Evolutionary conservation across 2,113 vertebrate species (phyloP).

Genomic region (Heloderma charlesbogerti): DNA sequence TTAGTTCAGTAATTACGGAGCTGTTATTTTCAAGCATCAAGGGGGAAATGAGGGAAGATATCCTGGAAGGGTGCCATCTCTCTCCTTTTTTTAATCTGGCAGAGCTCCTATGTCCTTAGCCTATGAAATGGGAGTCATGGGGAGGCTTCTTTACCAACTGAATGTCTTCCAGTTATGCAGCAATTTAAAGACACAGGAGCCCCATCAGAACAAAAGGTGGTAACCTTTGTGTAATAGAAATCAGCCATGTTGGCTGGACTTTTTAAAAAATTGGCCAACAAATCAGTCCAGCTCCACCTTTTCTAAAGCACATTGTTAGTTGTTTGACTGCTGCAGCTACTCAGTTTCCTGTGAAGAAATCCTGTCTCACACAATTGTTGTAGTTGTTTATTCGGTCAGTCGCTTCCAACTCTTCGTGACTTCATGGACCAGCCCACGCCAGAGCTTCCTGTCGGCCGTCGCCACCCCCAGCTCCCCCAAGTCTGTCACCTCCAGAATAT

Average conservation of each 20-base stretch:
- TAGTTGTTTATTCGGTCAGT: no score
- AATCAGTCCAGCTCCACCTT: not conserved
- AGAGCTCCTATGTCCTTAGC: not conserved
- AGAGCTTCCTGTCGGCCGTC: no score
- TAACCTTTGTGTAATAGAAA: not conserved
- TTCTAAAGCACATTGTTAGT: not conserved
- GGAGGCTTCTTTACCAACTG: not conserved
- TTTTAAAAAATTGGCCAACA: no score
- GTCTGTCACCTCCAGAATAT: no score
- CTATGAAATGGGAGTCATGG: not conserved
- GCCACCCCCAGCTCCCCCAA: no score
- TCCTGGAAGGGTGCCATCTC: constrained; percentile 56
- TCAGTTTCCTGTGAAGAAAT: not conserved
- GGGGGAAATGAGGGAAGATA: constrained; percentile 47
- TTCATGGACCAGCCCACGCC: no score
- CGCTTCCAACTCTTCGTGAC: no score
- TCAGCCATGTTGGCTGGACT: not conserved
- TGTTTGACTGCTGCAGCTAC: not conserved
- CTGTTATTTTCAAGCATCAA: constrained; percentile 76
- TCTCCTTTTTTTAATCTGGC: not conserved
- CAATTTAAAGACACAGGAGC: constrained; percentile 1
- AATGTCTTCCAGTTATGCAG: not conserved
- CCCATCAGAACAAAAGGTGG: not conserved
- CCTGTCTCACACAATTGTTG: not conserved
- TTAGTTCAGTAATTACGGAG: constrained; percentile 83